These are phyloP conservation scores for Venturia canescens DNA, from an alignment of 1,140 invertebrate genomes.

Conservation along the genomic window DNA sequence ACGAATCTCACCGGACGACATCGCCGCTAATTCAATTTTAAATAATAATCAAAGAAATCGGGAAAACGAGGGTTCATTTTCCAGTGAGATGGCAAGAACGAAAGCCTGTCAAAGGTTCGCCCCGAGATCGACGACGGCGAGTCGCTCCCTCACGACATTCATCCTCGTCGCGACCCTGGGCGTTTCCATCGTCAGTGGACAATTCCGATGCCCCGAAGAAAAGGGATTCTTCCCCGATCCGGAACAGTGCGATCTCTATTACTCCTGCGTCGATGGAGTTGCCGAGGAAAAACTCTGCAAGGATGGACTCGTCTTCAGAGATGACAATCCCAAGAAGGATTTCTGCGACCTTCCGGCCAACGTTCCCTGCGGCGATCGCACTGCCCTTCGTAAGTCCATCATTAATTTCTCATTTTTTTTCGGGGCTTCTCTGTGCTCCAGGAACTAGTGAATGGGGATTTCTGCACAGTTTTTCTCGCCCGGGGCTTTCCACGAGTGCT, in stretches of 20 bases:
- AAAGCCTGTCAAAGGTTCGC: not conserved
- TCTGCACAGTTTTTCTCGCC: too few relatives aligned
- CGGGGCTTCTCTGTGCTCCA: too few relatives aligned
- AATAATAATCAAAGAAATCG: not conserved
- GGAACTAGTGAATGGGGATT: too few relatives aligned
- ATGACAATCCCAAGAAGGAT: conserved; percentile 85
- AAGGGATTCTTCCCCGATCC: conserved; percentile 87
- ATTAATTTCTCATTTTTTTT: not conserved
- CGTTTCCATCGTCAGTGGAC: conserved; percentile 51
- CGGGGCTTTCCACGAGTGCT: too few relatives aligned
- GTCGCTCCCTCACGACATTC: not conserved
- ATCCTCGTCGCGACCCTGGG: conserved; percentile 31
- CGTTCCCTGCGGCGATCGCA: conserved; percentile 87
- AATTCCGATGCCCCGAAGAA: conserved; percentile 84
- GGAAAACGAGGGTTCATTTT: not conserved
- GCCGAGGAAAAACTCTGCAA: conserved; percentile 86
- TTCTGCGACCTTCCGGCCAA: conserved; percentile 88
- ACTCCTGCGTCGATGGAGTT: conserved; percentile 83
- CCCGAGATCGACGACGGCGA: conserved; percentile 19
- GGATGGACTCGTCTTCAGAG: conserved; percentile 89
- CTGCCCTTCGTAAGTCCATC: conserved; percentile 84
- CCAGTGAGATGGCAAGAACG: not conserved
- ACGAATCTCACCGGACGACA: conserved; percentile 37
- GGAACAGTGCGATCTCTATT: conserved; percentile 90
- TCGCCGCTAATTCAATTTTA: not conserved